Evolutionary conservation across 2,797 vertebrate genomes (phyloP).

Genomic region (Epinephelus coioides): DNA sequence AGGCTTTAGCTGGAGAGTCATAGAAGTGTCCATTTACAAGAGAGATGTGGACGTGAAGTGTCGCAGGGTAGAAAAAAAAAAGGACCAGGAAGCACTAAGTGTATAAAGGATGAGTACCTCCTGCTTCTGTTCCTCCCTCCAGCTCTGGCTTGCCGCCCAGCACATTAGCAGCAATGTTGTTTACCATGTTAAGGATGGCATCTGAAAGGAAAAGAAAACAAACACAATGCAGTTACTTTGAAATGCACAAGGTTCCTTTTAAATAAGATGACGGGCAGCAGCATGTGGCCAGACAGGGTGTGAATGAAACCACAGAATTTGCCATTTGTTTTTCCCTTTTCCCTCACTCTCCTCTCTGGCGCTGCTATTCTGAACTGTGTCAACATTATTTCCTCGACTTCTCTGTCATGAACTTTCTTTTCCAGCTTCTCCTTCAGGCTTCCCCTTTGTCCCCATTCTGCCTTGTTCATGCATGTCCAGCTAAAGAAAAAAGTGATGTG

Average conservation of each 20-base stretch:
- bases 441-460: not conserved
- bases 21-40: not conserved
- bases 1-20: not conserved
- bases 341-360: not conserved
- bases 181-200: slow-evolving; percentile 98
- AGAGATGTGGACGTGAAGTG: not conserved
- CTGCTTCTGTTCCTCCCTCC: slow-evolving; percentile 84
- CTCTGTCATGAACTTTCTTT: not conserved
- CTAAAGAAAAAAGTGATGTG: not conserved
- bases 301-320: slow-evolving; percentile 27
- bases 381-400: not conserved
- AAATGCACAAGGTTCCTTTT: not conserved
- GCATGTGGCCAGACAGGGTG: slow-evolving; percentile 2
- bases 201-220: slow-evolving; percentile 81
- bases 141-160: slow-evolving; percentile 92
- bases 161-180: slow-evolving; percentile 99
- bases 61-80: not conserved
- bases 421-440: not conserved
- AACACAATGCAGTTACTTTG: slow-evolving; percentile 33
- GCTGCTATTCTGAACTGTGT: not conserved
- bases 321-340: not conserved
- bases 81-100: not conserved
- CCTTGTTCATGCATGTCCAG: not conserved
- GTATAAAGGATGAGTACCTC: slow-evolving; percentile 84
- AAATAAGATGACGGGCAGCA: not conserved